These are phyloP conservation scores for Catharus minimus DNA, from an alignment of 2,113 vertebrate species.

Conservation along the genomic window DNA sequence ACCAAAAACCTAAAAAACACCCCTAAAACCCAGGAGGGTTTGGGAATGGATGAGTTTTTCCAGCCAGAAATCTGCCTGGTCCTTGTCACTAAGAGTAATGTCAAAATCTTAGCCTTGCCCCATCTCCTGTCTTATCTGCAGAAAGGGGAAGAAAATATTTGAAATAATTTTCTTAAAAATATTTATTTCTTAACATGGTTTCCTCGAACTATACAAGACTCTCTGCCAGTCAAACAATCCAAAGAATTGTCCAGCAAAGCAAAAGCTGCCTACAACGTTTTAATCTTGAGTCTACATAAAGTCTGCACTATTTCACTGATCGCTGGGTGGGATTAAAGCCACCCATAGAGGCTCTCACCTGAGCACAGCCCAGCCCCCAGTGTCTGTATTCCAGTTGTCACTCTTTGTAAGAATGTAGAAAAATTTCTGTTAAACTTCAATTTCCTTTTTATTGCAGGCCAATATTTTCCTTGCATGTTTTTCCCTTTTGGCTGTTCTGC, in stretches of 20 bases:
- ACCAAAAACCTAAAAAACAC: neutral
- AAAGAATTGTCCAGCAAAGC: neutral
- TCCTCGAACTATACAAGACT: neutral
- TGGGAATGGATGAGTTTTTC: neutral
- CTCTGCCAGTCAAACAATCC: neutral
- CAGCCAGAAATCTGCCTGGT: neutral
- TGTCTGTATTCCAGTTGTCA: fast-evolving
- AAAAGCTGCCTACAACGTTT: neutral
- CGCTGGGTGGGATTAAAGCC: neutral
- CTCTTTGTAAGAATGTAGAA: neutral
- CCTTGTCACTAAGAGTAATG: neutral
- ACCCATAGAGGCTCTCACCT: neutral
- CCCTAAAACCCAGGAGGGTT: neutral
- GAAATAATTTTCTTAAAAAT: neutral
- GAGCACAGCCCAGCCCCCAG: neutral
- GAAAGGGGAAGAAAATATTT: neutral
- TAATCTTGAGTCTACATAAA: neutral
- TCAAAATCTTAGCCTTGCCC: neutral
- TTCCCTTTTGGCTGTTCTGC: neutral
- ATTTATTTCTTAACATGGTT: neutral
- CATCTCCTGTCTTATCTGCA: neutral
- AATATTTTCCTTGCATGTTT: fast-evolving
- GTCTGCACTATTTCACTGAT: neutral
- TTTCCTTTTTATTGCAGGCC: neutral
- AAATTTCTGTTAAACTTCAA: neutral